Evolutionary conservation across 2,888 invertebrate genomes (phyloP), one percentile per base, ranked within the genome.

Genomic region (Drosophila picticornis): DNA sequence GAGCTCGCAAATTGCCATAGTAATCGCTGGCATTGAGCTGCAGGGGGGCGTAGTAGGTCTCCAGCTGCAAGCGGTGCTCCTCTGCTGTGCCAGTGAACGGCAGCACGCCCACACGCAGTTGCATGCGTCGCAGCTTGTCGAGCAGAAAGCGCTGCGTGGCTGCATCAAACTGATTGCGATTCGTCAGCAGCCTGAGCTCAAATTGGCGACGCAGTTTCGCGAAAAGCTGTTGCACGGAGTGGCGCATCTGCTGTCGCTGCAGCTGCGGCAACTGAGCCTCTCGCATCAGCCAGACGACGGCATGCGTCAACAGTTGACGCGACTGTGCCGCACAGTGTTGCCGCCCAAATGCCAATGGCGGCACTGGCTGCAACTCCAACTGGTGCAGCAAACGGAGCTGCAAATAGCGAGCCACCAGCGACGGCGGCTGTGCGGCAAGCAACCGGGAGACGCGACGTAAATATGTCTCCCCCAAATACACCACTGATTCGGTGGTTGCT

Each of bases 221-320:
- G 36, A 84, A 88, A 7, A 88, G 32, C 2, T 43, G 32, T 16
- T 75, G 87, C 43, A 88, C 7, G 0, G 63, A 40, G 43, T 48
- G 4, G 13, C 13, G 22, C 22, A 46, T 2, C 4, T n/a, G 25
- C 9, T 52, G 53, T 19, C 6, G 60, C 0, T 52, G 57, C 38
- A 53, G 36, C 3, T 36, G 1, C 16, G 32, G 43, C 31, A 68
- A 31, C 34, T 62, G 66, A 4, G 60, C 32, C 51, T 68, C 52
- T 38, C 72, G 57, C 64, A 88, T 27, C 52, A 86, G 38, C 89
- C 89, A 84, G 1, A 51, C 78, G 7, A 72, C 51, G 3, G 89
- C 81, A 11, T 88, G 83, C 31, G 75, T 64, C 51, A 84, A 34
- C 36, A 84, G 55, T 19, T 63, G 46, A 0, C 87, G 84, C 27